Evolutionary conservation across 2,797 vertebrate species (phyloP).

Genomic region (Hephaestus fuliginosus): DNA sequence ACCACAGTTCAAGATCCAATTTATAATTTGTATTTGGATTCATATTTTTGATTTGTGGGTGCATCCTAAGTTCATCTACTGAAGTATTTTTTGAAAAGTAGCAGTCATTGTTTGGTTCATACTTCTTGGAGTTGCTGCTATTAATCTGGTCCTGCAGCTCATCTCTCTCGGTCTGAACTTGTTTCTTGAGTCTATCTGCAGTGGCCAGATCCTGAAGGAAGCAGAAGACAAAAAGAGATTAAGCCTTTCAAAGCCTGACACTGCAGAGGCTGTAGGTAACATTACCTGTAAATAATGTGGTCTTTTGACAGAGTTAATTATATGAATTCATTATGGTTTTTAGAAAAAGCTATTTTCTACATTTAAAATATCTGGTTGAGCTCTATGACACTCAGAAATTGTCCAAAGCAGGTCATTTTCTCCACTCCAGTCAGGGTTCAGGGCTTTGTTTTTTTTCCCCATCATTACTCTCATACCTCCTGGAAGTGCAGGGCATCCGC

Average conservation of each 20-base stretch:
- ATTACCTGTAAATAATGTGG: not conserved
- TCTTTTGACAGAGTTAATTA: not conserved
- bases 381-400: slow-evolving; percentile 1
- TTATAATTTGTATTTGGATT: not conserved
- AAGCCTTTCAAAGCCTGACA: not conserved
- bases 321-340: too few relatives aligned
- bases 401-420: not conserved
- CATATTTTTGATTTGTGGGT: not conserved
- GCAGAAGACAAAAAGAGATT: slow-evolving; percentile 1
- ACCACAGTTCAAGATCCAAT: not conserved
- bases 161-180: slow-evolving; percentile 94
- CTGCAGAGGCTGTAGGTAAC: not conserved
- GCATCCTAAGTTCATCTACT: not conserved
- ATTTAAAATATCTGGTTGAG: not conserved
- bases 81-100: not conserved
- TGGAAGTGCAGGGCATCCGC: slow-evolving; percentile 92
- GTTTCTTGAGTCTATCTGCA: slow-evolving; percentile 92
- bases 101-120: slow-evolving; percentile 44
- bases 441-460: not conserved
- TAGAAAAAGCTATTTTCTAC: too few relatives aligned
- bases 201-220: slow-evolving; percentile 91
- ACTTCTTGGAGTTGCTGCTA: slow-evolving; percentile 92
- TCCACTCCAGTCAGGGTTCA: not conserved
- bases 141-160: slow-evolving; percentile 95
- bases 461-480: slow-evolving; percentile 84